These are phyloP conservation scores for Sclerodermus sp. DNA, from an alignment of 2,888 invertebrate species.

Conservation along the genomic window DNA sequence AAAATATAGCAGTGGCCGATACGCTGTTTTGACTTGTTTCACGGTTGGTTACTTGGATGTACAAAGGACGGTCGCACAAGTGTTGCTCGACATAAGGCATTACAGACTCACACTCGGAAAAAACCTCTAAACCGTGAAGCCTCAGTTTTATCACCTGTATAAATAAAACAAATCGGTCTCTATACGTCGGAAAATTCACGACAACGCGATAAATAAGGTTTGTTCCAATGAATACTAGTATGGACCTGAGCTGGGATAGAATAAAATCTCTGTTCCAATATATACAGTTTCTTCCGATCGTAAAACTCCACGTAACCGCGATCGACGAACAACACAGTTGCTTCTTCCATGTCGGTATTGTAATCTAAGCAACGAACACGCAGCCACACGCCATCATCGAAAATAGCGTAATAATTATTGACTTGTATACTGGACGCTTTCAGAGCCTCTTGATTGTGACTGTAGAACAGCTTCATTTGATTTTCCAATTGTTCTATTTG, in stretches of 20 bases:
- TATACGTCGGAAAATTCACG: too few species aligned
- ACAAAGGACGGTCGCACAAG: slow-evolving; percentile 63
- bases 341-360: slow-evolving; percentile 29
- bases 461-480: slow-evolving; percentile 56
- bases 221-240: too few species aligned
- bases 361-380: slow-evolving; percentile 55
- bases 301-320: slow-evolving; percentile 71
- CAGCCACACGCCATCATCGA: slow-evolving; percentile 56
- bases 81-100: slow-evolving; percentile 50
- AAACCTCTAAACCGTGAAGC: slow-evolving; percentile 71
- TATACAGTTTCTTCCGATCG: slow-evolving; percentile 61
- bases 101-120: slow-evolving; percentile 56
- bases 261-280: slow-evolving; percentile 67
- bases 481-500: slow-evolving; percentile 49
- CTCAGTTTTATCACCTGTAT: slow-evolving; percentile 69
- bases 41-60: slow-evolving; percentile 59
- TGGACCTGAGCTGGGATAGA: slow-evolving; percentile 69
- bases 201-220: too few species aligned
- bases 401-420: slow-evolving; percentile 58
- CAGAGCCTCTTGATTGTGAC: slow-evolving; percentile 22
- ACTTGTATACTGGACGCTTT: slow-evolving; percentile 33
- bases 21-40: slow-evolving; percentile 58
- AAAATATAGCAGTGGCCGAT: slow-evolving; percentile 64
- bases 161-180: slow-evolving; percentile 7
- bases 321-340: slow-evolving; percentile 68